phyloP scores from a whole-genome alignment of 2,888 invertebrate species.

The Serrognathus titanus region DNA sequence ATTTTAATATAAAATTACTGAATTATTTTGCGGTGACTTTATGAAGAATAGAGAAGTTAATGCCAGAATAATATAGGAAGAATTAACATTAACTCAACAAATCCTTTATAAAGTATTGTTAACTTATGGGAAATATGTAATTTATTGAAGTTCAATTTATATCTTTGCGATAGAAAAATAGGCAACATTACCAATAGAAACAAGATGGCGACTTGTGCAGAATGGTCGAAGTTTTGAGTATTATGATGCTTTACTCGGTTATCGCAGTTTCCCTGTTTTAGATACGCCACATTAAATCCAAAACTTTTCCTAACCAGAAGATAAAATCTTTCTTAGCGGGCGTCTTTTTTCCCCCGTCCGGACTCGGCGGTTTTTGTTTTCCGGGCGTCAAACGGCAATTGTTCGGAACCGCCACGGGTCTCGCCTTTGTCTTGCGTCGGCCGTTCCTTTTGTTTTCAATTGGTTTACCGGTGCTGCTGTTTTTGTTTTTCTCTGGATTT shows the following conservation, averaged over 20 bases:
- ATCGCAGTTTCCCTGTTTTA: constrained; percentile 39
- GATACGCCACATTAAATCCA: constrained; percentile 43
- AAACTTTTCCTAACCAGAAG: constrained; percentile 36
- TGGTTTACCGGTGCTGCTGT: constrained; percentile 8
- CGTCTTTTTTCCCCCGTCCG: constrained; percentile 10
- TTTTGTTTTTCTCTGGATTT: background rate
- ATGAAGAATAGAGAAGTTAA: too few species aligned
- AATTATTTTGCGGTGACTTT: too few species aligned
- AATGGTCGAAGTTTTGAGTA: constrained; percentile 21
- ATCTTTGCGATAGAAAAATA: too few species aligned
- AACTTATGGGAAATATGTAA: too few species aligned
- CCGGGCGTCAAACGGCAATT: constrained; percentile 39
- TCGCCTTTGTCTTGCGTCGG: constrained; percentile 29
- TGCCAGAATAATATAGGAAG: too few species aligned
- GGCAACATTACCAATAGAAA: too few species aligned
- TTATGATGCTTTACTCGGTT: constrained; percentile 38
- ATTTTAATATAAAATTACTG: too few species aligned
- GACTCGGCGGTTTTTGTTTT: constrained; percentile 33
- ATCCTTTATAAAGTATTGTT: too few species aligned
- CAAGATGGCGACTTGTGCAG: too few species aligned
- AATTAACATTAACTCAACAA: too few species aligned
- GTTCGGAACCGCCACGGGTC: constrained; percentile 40
- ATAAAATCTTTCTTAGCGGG: constrained; percentile 25
- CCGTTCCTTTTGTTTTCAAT: constrained; percentile 12
- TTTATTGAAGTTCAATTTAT: too few species aligned